Evolutionary conservation across 2,113 vertebrate species (phyloP).

Genomic region (Megaceryle torquata): DNA sequence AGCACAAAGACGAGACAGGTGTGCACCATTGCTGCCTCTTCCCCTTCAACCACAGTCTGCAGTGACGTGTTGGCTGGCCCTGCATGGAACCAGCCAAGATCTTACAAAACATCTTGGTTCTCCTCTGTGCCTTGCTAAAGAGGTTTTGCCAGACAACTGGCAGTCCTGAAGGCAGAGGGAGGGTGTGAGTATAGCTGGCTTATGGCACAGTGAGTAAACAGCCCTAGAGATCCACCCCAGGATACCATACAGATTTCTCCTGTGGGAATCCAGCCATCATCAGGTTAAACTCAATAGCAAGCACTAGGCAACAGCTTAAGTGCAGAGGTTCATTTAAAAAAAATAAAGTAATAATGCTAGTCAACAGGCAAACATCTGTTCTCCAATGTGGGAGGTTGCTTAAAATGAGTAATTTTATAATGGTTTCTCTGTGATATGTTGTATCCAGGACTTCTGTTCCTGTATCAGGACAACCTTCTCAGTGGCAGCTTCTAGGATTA

Average conservation of each 20-base stretch:
- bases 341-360: neutral
- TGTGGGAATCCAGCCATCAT: neutral
- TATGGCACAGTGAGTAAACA: neutral
- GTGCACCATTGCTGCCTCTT: accelerated
- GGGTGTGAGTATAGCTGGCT: neutral
- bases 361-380: neutral
- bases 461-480: neutral
- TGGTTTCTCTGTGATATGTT: neutral
- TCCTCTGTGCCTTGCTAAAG: neutral
- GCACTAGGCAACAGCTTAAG: neutral
- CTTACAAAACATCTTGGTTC: neutral
- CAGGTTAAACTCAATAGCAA: neutral
- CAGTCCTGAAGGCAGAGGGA: neutral
- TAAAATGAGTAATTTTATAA: neutral
- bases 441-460: neutral
- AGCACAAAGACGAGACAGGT: neutral
- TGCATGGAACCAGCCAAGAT: neutral
- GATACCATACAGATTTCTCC: neutral
- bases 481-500: neutral
- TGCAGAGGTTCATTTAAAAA: neutral
- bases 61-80: neutral
- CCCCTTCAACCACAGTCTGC: neutral
- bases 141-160: neutral
- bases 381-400: neutral
- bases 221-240: neutral